Evolutionary conservation across 35 echinoderm and acorn worm genomes (phyloP).

Genomic region (Apostichopus californicus): DNA sequence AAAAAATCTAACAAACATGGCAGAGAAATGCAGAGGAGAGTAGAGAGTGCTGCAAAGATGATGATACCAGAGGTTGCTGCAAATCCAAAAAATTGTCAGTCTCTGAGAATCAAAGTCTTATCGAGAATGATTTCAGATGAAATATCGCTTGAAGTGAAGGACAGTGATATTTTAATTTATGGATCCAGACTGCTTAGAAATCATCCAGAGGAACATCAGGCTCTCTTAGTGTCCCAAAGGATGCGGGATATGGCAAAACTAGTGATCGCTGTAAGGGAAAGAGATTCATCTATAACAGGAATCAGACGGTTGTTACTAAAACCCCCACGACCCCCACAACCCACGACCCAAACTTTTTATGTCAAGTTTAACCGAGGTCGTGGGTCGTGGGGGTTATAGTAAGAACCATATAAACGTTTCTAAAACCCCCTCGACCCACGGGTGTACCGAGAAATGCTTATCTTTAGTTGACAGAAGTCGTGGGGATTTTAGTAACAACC

Average conservation of each 20-base stretch:
- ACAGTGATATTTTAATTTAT: conserved; percentile 49
- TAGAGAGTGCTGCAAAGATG: conserved; percentile 39
- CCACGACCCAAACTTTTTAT: too few species aligned
- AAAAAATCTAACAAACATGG: neutral
- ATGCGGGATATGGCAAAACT: conserved; percentile 63
- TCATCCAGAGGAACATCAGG: conserved; percentile 51
- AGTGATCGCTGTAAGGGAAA: neutral
- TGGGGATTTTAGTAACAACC: too few species aligned
- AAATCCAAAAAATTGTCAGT: neutral
- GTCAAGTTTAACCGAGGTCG: too few species aligned
- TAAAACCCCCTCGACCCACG: too few species aligned
- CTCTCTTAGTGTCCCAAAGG: conserved; percentile 51
- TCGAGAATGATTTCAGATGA: conserved; percentile 32
- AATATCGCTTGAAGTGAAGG: neutral
- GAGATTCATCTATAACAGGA: conserved; percentile 19
- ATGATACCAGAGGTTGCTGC: neutral
- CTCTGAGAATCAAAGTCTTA: conserved; percentile 26
- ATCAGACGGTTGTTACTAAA: neutral
- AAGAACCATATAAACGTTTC: too few species aligned
- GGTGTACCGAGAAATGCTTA: too few species aligned
- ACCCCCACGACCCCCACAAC: too few species aligned
- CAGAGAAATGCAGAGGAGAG: neutral
- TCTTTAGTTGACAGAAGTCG: too few species aligned
- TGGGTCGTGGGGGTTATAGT: too few species aligned
- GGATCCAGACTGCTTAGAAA: conserved; percentile 50